These are phyloP conservation scores for Sarcoramphus papa DNA, from an alignment of 2,797 vertebrate species.

Conservation along the genomic window DNA sequence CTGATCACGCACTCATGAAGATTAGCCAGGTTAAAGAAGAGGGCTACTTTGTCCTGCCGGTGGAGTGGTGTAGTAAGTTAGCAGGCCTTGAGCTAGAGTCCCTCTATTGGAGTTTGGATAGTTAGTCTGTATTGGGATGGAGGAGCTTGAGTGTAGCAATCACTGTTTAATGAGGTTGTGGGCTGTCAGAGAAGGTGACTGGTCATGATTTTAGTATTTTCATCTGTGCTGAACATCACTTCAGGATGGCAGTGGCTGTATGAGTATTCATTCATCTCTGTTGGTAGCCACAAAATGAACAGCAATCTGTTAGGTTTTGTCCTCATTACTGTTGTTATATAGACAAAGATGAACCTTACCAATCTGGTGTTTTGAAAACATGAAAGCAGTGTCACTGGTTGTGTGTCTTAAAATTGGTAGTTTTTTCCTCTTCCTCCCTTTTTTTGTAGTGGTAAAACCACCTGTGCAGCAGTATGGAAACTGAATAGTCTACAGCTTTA, in stretches of 20 bases:
- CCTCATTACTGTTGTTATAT: not conserved
- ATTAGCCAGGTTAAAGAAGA: not conserved
- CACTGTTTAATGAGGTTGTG: not conserved
- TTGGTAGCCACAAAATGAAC: not conserved
- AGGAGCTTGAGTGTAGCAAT: not conserved
- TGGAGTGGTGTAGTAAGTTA: not conserved
- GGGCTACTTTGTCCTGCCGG: not conserved
- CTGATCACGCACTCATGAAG: not conserved
- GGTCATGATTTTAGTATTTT: not conserved
- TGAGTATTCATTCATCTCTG: not conserved
- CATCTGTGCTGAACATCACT: not conserved
- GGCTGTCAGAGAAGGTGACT: not conserved
- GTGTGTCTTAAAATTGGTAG: not conserved
- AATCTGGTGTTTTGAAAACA: not conserved
- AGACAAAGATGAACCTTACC: not conserved
- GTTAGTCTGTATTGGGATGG: accelerated
- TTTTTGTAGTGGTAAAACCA: not conserved
- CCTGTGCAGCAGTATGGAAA: not conserved
- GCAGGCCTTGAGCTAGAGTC: not conserved
- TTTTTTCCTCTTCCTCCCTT: not conserved
- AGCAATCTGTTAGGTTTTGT: not conserved
- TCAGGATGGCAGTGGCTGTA: not conserved
- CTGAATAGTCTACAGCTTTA: not conserved
- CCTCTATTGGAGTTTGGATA: accelerated
- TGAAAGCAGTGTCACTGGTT: not conserved